These are phyloP conservation scores for Poicephalus gulielmi DNA, from an alignment of 2,113 vertebrate genomes.

Conservation along the genomic window DNA sequence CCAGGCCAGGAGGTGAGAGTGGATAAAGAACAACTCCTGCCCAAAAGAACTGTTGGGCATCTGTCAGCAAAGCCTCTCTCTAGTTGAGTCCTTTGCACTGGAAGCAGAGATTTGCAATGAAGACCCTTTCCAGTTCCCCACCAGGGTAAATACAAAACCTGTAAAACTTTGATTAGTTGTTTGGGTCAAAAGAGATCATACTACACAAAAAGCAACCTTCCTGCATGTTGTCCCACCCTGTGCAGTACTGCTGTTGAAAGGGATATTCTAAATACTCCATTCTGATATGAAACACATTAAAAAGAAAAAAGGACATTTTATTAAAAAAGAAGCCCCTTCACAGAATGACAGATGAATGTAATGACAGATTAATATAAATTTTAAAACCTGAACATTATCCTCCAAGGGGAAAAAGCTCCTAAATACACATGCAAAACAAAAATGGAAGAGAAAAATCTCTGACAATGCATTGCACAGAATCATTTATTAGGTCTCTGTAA, in stretches of 20 bases:
- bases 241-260: not conserved
- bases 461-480: conserved; percentile 9
- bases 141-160: not conserved
- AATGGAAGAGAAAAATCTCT: conserved; percentile 18
- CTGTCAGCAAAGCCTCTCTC: not conserved
- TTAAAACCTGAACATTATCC: conserved; percentile 21
- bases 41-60: not conserved
- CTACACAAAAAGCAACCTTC: not conserved
- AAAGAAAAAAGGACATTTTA: not conserved
- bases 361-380: conserved; percentile 19
- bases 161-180: not conserved
- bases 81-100: not conserved
- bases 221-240: not conserved
- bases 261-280: conserved; percentile 15
- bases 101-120: not conserved
- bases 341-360: conserved; percentile 17
- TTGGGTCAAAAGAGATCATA: not conserved
- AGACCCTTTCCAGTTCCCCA: not conserved
- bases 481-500: conserved; percentile 47
- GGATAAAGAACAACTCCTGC: not conserved
- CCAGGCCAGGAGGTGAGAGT: not conserved
- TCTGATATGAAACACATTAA: not conserved
- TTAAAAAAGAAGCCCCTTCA: not conserved
- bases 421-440: conserved; percentile 35
- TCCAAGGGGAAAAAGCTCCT: not conserved